Conservation (phyloP, 1,140 invertebrate genomes). For the Formica selysi region DNA sequence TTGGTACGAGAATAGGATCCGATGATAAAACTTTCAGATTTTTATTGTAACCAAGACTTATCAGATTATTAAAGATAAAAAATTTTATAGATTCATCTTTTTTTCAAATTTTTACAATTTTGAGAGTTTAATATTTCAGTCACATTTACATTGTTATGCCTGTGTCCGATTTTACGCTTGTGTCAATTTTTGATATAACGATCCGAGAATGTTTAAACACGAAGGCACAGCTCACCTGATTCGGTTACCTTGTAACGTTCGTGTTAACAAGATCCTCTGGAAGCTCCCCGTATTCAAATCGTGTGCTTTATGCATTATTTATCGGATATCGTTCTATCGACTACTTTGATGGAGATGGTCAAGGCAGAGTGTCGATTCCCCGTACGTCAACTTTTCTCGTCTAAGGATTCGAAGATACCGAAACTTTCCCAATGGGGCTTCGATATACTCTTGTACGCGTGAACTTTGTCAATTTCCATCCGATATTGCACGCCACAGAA, state of each 20-base stretch:
- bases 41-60: not conserved
- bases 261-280: constrained; percentile 48
- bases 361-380: constrained; percentile 45
- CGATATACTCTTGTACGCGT: constrained; percentile 7
- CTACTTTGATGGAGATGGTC: constrained; percentile 30
- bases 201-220: not conserved
- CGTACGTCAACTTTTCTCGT: constrained; percentile 58
- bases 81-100: too few relatives aligned
- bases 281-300: constrained; percentile 50
- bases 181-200: not conserved
- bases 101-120: not conserved
- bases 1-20: not conserved
- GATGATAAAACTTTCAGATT: not conserved
- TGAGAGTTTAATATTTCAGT: not conserved
- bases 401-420: constrained; percentile 43
- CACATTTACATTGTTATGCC: not conserved
- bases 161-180: not conserved
- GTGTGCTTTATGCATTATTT: constrained; percentile 57
- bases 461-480: constrained; percentile 49
- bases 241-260: constrained; percentile 8
- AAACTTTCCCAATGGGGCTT: constrained; percentile 37
- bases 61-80: too few relatives aligned
- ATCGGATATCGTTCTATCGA: constrained; percentile 40
- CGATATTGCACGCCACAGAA: constrained; percentile 5
- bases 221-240: not conserved